Evolutionary conservation across 2,888 invertebrate species (phyloP).

Genomic region (Cerceris ruficornis): DNA sequence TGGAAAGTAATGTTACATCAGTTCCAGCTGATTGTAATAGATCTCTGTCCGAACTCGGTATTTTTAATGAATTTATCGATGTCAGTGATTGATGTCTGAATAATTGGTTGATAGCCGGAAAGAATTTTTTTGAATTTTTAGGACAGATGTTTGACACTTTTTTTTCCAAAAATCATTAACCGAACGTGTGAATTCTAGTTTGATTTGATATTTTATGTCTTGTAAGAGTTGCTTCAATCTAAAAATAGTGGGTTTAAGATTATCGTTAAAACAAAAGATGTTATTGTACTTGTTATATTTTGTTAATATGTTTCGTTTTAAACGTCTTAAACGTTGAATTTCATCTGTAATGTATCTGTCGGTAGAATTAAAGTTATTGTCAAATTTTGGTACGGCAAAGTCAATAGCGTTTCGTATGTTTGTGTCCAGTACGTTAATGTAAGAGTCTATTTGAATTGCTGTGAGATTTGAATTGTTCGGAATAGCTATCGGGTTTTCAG

Average conservation of each 20-base stretch:
- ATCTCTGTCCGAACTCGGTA: neutral
- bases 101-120: slow-evolving; percentile 10
- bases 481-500: neutral
- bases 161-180: neutral
- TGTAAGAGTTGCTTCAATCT: neutral
- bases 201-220: neutral
- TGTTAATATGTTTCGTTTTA: neutral
- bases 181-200: neutral
- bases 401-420: neutral
- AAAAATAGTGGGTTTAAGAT: neutral
- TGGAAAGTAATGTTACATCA: neutral
- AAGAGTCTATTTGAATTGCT: neutral
- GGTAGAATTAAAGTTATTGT: neutral
- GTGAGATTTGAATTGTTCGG: slow-evolving; percentile 9
- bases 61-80: neutral
- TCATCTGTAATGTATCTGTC: slow-evolving; percentile 13
- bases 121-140: neutral
- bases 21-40: neutral
- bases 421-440: neutral
- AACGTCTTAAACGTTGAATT: neutral
- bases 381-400: rapidly evolving
- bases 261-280: neutral
- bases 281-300: neutral
- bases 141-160: neutral
- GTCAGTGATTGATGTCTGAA: neutral